A percentile compares a stretch with the other conserved stretches of the same genome.
phyloP scores from a whole-genome alignment of 2,888 invertebrate genomes.

The Nemurella pictetii region DNA sequence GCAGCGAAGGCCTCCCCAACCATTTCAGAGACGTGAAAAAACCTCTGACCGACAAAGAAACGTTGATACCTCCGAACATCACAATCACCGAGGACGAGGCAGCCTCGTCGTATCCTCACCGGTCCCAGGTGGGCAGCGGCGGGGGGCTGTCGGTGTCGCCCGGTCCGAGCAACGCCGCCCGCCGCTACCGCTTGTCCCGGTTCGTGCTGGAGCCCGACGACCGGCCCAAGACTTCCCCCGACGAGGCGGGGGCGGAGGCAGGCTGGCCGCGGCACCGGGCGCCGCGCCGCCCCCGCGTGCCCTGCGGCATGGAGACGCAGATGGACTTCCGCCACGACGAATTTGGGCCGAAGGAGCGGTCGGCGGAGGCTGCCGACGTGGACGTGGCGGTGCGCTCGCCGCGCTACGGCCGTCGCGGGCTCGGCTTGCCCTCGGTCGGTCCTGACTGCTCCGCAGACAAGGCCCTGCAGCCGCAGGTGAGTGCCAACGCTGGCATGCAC shows the following conservation, averaged over 20 bases:
- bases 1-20: background rate
- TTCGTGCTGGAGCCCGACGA: constrained; percentile 42
- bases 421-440: constrained; percentile 7
- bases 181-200: constrained; percentile 45
- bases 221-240: constrained; percentile 52
- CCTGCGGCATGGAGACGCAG: constrained; percentile 24
- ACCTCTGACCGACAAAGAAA: background rate
- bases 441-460: too few species aligned
- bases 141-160: constrained; percentile 42
- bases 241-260: constrained; percentile 47
- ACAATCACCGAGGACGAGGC: constrained; percentile 48
- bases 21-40: constrained; percentile 2
- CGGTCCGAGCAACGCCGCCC: background rate
- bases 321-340: background rate
- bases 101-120: constrained; percentile 22
- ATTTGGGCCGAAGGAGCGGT: constrained; percentile 12
- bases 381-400: constrained; percentile 35
- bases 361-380: background rate
- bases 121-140: constrained; percentile 42
- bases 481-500: too few species aligned
- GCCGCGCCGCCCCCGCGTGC: background rate
- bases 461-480: background rate
- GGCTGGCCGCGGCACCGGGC: constrained; percentile 33
- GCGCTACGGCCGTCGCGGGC: constrained; percentile 34
- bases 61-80: constrained; percentile 42